Conservation (phyloP, 92 coral and sea anemone genomes). For the Zoanthus solanderi region DNA sequence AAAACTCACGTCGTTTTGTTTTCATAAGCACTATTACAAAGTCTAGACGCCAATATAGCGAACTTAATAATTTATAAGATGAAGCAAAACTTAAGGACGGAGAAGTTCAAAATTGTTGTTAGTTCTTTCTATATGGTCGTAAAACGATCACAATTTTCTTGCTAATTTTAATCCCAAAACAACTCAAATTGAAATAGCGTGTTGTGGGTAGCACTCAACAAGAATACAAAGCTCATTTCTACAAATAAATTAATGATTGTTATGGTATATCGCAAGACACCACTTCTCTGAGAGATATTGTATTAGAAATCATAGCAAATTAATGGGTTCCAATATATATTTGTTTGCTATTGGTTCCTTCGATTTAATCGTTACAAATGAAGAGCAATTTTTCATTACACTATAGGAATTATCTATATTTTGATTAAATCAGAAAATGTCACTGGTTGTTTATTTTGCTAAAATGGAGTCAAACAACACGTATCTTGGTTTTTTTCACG, state of each 20-base stretch:
- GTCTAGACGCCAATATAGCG: conserved; percentile 42
- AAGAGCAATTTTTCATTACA: background rate
- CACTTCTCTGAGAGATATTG: background rate
- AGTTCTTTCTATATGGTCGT: background rate
- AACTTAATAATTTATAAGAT: background rate
- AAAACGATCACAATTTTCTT: background rate
- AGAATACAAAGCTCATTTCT: background rate
- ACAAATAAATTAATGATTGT: background rate
- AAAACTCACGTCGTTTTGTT: background rate
- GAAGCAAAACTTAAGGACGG: background rate
- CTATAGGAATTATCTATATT: background rate
- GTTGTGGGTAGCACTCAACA: background rate
- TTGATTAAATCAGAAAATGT: background rate
- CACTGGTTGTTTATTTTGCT: background rate
- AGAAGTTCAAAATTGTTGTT: background rate
- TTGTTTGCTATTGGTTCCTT: background rate
- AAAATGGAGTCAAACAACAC: background rate
- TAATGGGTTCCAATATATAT: background rate
- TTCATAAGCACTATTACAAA: background rate
- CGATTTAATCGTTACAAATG: background rate
- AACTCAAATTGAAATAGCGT: background rate
- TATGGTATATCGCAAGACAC: background rate
- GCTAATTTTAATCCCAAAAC: background rate
- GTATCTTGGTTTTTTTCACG: background rate
- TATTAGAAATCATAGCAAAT: background rate